Conservation (phyloP, 2,888 invertebrate species). For the Geophilus truncorum region DNA sequence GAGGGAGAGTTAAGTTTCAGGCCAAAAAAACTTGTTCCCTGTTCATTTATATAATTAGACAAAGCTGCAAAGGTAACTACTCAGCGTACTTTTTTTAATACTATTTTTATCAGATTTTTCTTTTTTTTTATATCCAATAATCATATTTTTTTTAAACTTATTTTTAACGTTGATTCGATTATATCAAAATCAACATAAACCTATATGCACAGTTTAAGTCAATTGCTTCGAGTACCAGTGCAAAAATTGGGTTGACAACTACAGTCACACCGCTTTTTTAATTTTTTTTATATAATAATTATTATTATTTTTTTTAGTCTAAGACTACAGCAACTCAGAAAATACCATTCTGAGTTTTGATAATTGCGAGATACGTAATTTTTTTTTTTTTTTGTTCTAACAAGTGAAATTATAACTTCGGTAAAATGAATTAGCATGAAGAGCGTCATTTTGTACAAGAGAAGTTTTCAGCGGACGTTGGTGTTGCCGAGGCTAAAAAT, state of each 20-base stretch:
- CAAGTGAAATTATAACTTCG: slow-evolving; percentile 6
- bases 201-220: neutral
- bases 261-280: neutral
- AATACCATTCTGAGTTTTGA: neutral
- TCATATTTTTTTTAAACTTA: neutral
- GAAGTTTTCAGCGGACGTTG: slow-evolving; percentile 29
- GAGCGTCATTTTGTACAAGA: slow-evolving; percentile 34
- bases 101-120: neutral
- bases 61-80: slow-evolving; percentile 27
- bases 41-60: slow-evolving; percentile 15
- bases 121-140: neutral
- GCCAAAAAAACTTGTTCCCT: slow-evolving; percentile 20
- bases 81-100: slow-evolving; percentile 8
- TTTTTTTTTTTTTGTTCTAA: slow-evolving; percentile 1
- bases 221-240: slow-evolving; percentile 12
- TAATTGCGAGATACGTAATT: neutral
- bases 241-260: neutral
- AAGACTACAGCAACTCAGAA: neutral
- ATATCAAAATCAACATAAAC: slow-evolving; percentile 3
- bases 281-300: neutral
- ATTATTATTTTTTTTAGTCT: neutral
- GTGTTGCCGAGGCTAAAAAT: neutral
- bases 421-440: slow-evolving; percentile 33
- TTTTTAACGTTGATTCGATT: slow-evolving; percentile 3
- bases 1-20: slow-evolving; percentile 27